A percentile compares a stretch with the other conserved stretches of the same genome.
Conservation (phyloP, 1,140 invertebrate genomes). For the Pogonus chalceus region DNA sequence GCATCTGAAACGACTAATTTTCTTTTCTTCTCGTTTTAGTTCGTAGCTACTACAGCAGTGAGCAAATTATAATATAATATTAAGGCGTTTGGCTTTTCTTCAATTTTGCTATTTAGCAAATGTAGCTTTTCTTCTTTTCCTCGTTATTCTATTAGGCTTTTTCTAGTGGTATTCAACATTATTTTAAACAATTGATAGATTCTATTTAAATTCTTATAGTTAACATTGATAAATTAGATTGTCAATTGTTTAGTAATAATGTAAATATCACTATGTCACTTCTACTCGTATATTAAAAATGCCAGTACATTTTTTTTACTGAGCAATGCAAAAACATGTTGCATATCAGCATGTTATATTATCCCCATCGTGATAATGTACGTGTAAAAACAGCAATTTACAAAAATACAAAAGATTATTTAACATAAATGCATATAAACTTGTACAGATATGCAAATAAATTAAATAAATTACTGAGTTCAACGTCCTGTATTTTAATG, state of each 20-base stretch:
- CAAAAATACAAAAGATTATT: not conserved
- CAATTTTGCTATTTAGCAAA: not conserved
- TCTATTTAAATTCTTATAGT: too few relatives aligned
- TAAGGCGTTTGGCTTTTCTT: slow-evolving; percentile 3
- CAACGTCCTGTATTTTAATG: not conserved
- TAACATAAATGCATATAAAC: not conserved
- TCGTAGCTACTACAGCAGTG: not conserved
- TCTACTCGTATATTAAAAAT: too few relatives aligned
- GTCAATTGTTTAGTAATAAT: too few relatives aligned
- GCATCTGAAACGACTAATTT: too few relatives aligned
- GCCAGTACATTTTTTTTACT: not conserved
- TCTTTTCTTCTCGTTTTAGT: not conserved
- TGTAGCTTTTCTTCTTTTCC: not conserved
- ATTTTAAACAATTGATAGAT: not conserved
- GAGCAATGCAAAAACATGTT: not conserved
- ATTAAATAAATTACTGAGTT: not conserved
- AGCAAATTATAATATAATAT: not conserved
- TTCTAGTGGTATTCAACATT: not conserved
- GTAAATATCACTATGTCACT: too few relatives aligned
- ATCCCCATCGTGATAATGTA: too few relatives aligned
- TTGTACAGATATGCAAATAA: not conserved
- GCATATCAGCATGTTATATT: not conserved
- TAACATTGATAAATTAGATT: too few relatives aligned
- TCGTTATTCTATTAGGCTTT: not conserved
- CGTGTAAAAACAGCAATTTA: not conserved